Conservation (phyloP, 2,888 invertebrate genomes). For the Oasisia sp. region DNA sequence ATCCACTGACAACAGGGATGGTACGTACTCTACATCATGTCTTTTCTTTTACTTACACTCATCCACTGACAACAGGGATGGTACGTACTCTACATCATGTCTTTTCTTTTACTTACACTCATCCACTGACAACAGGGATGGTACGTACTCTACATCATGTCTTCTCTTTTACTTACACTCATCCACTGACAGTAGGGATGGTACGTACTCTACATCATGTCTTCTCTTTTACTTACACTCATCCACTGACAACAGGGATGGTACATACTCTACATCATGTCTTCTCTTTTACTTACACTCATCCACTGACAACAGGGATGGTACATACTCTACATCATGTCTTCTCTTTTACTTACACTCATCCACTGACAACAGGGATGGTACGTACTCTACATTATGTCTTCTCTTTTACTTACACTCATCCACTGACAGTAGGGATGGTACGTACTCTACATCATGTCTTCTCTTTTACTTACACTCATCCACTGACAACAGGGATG, state of each 20-base stretch:
- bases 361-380: conserved; percentile 88
- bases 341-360: too few relatives aligned
- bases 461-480: too few relatives aligned
- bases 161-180: too few relatives aligned
- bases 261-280: conserved; percentile 59
- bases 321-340: conserved; percentile 59
- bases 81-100: conserved; percentile 59
- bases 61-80: conserved; percentile 88
- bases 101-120: too few relatives aligned
- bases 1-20: conserved; percentile 88
- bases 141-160: conserved; percentile 59
- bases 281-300: too few relatives aligned
- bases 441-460: conserved; percentile 59
- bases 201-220: conserved; percentile 59
- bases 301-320: conserved; percentile 88
- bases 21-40: conserved; percentile 59
- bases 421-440: conserved; percentile 88
- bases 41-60: too few relatives aligned
- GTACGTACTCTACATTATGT: conserved; percentile 59
- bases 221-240: too few relatives aligned
- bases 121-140: conserved; percentile 88
- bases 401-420: too few relatives aligned
- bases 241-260: conserved; percentile 88
- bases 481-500: conserved; percentile 88
- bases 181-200: conserved; percentile 88